Evolutionary conservation across 2,113 vertebrate genomes (phyloP), one percentile per base, ranked within the genome.

Genomic region (Myrmophylax atrothorax): DNA sequence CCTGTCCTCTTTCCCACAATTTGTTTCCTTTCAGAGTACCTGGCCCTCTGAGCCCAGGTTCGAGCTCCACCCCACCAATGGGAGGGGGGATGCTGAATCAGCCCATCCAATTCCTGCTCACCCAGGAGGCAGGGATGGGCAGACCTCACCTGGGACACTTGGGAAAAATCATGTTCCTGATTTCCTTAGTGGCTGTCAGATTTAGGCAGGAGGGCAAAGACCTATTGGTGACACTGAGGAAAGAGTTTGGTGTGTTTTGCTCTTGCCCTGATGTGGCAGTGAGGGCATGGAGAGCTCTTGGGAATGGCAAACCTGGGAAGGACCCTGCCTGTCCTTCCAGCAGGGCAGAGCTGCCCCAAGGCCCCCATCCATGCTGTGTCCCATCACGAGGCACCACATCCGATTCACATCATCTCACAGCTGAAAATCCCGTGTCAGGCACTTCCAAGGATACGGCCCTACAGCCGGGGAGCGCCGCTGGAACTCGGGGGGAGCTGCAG

Each of bases 401-500:
- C 78, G 89, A 73, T 52, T 58, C 82, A 17, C 74, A 82, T 84
- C 86, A 2, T 14, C n/a, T 56, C 46, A 1, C 95, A 74, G 95
- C 86, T 62, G 46, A 78, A 69, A 90, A 78, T 44, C 44, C 14
- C 3, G 2, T 4, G 46, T 25, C 91, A 87, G 85, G 23, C 29
- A 3, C 62, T 84, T 73, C 74, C 89, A 82, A 62, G 89, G 83
- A 35, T 35, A 44, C 2, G 0, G 63, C 17, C 13, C n/a, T 7
- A 12, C 3, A 88, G 47, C 56, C 4, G 0, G 81, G 77, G 59
- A 59, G 33, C 49, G 76, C 46, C 56, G 31, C 42, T 55, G 80
- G 76, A 50, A 5, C 38, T 64, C 6, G 6, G 38, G 3, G 3
- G 0, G 11, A 6, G 2, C 70, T 0, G 0, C 62, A 17, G 72